Conservation (phyloP, 2,888 invertebrate genomes). For the Lydus trimaculatus region DNA sequence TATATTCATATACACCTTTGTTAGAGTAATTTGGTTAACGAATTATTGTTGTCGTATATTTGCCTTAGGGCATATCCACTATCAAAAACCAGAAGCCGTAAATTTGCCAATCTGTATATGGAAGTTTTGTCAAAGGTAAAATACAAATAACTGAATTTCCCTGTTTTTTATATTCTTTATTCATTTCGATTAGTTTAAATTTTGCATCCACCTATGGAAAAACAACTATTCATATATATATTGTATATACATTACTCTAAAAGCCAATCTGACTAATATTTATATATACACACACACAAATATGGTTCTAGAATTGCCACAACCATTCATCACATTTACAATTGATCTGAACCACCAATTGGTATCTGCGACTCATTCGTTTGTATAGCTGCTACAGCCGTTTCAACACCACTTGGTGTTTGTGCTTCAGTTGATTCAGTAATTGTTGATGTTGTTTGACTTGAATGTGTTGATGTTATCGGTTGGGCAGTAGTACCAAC, state of each 20-base stretch:
- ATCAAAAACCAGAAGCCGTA: neutral
- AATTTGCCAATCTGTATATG: neutral
- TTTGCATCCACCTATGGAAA: conserved; percentile 32
- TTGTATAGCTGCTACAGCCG: conserved; percentile 42
- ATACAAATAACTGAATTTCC: neutral
- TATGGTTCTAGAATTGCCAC: neutral
- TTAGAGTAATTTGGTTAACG: neutral
- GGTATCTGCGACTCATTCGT: conserved; percentile 43
- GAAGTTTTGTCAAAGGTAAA: no score
- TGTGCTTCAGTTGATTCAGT: conserved; percentile 55
- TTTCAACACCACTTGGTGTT: conserved; percentile 40
- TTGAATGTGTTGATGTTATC: conserved; percentile 56
- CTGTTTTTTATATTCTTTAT: conserved; percentile 20
- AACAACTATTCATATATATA: conserved; percentile 25
- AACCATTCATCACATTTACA: conserved; percentile 29
- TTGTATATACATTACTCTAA: conserved; percentile 25
- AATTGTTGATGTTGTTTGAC: conserved; percentile 55
- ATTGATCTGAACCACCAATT: conserved; percentile 55
- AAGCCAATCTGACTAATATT: conserved; percentile 25
- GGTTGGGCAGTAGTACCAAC: conserved; percentile 58
- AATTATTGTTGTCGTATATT: neutral
- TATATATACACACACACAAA: conserved; percentile 27
- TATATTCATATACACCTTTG: neutral
- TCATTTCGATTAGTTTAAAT: conserved; percentile 22
- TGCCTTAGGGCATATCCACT: neutral